Evolutionary conservation across 1,140 invertebrate species (phyloP).

Genomic region (Pomphorhynchus laevis): DNA sequence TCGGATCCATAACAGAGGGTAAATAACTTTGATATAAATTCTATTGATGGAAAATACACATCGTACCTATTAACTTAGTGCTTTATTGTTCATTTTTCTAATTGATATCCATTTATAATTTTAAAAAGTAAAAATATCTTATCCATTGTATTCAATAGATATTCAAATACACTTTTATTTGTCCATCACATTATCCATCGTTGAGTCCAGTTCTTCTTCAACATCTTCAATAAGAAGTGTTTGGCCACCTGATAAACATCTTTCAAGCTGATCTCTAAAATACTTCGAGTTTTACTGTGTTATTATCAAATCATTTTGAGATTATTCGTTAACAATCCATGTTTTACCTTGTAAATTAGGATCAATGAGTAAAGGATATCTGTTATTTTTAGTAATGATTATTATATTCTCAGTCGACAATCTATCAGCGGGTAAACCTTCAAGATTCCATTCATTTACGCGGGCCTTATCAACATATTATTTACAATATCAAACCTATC

Average conservation of each 20-base stretch:
- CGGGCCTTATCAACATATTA: constrained; percentile 56
- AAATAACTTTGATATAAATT: too few relatives aligned
- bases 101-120: too few relatives aligned
- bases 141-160: too few relatives aligned
- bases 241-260: constrained; percentile 51
- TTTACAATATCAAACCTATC: constrained; percentile 43
- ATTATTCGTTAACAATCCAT: constrained; percentile 80
- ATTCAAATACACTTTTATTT: too few relatives aligned
- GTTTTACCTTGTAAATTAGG: constrained; percentile 80
- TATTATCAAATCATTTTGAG: constrained; percentile 48
- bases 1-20: too few relatives aligned
- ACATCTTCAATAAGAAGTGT: constrained; percentile 72
- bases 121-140: too few relatives aligned
- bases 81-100: too few relatives aligned
- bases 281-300: constrained; percentile 81
- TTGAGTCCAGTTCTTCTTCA: constrained; percentile 59
- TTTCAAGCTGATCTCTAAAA: constrained; percentile 66
- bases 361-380: constrained; percentile 63
- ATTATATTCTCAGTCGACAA: constrained; percentile 71
- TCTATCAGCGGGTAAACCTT: constrained; percentile 74
- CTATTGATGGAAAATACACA: too few relatives aligned
- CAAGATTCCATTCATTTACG: constrained; percentile 55
- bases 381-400: constrained; percentile 62
- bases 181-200: constrained; percentile 69
- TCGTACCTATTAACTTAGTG: too few relatives aligned